These are phyloP conservation scores for Cyanoramphus novaezelandiae DNA, from an alignment of 2,113 vertebrate genomes.

Conservation along the genomic window DNA sequence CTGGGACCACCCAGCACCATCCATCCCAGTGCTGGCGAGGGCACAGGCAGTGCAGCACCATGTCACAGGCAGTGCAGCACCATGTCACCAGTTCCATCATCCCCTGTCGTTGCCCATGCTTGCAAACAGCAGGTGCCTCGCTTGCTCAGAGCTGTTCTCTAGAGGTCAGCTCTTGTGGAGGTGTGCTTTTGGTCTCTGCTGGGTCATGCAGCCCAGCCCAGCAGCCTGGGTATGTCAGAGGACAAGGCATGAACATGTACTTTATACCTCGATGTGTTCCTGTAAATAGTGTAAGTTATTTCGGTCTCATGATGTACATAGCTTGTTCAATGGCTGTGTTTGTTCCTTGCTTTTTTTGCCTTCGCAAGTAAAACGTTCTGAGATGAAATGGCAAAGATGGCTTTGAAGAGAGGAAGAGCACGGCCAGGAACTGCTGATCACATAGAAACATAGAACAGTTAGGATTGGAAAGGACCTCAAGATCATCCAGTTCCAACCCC, in stretches of 20 bases:
- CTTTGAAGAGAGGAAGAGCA: neutral
- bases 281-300: constrained; percentile 76
- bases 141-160: neutral
- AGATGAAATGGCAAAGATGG: neutral
- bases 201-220: neutral
- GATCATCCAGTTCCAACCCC: no score
- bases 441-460: no score
- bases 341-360: constrained; percentile 51
- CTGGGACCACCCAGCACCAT: neutral
- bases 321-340: constrained; percentile 48
- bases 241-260: constrained; percentile 33
- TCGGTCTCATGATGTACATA: constrained; percentile 39
- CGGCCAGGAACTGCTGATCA: accelerated
- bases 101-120: neutral
- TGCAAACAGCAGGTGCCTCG: constrained; percentile 21
- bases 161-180: neutral
- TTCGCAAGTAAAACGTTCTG: constrained; percentile 69
- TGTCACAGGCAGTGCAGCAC: neutral
- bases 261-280: constrained; percentile 54
- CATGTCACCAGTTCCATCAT: neutral
- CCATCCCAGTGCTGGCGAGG: neutral
- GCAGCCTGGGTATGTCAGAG: neutral
- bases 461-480: no score
- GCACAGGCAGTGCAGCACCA: neutral
- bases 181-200: neutral